Evolutionary conservation across 2,888 invertebrate species (phyloP).

Genomic region (Drosophila bunnanda): DNA sequence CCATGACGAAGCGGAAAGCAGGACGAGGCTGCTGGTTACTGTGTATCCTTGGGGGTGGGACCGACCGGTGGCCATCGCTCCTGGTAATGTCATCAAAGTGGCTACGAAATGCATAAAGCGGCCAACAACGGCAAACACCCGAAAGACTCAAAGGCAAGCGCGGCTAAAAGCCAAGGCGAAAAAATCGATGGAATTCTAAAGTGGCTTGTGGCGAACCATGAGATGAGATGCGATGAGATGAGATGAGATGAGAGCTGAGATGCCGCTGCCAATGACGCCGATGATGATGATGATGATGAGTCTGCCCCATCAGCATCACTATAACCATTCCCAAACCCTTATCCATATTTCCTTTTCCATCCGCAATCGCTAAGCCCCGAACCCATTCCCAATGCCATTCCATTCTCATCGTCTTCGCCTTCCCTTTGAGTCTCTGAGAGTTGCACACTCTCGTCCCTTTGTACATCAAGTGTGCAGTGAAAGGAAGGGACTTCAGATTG

Average conservation of each 20-base stretch:
- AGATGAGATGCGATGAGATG: constrained; percentile 21
- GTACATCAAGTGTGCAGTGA: constrained; percentile 55
- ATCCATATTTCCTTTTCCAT: constrained; percentile 7
- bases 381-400: constrained; percentile 17
- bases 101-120: constrained; percentile 74
- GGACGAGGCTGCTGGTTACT: constrained; percentile 18
- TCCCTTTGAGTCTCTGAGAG: constrained; percentile 59
- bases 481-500: constrained; percentile 52
- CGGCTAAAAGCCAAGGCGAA: constrained; percentile 64
- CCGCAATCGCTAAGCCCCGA: neutral
- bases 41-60: neutral
- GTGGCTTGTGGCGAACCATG: constrained; percentile 56
- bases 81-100: constrained; percentile 80
- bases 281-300: constrained; percentile 42
- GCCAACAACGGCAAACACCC: constrained; percentile 53
- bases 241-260: constrained; percentile 2
- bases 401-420: constrained; percentile 49
- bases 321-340: constrained; percentile 18
- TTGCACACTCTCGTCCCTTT: constrained; percentile 68
- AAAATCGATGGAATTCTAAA: constrained; percentile 73
- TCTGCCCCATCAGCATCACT: constrained; percentile 13
- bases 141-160: constrained; percentile 60
- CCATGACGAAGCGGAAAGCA: constrained; percentile 58
- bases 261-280: neutral
- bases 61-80: constrained; percentile 23